Evolutionary conservation across 1,140 invertebrate species (phyloP), one percentile per base, ranked within the genome.

Genomic region (Dolichoris vasculosae): DNA sequence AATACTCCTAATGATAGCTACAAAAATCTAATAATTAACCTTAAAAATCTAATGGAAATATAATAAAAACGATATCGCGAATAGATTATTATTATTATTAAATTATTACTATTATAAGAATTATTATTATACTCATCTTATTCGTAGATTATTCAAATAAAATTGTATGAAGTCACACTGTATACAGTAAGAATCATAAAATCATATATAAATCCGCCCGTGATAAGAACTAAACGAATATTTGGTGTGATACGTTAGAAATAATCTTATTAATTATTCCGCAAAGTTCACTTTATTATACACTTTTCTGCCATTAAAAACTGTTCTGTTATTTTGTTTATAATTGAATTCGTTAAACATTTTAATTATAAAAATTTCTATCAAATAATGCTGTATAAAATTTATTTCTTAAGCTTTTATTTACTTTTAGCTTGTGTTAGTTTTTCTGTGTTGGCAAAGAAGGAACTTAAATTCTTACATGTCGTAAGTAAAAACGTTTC

Each of bases 401-500:
- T 4, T n/a, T 75, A n/a, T 75, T 30, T 75, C 23, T 15, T 75
- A 43, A 40, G 7, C 32, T 43, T 46, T 75, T 75, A 46, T 75
- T 46, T 75, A n/a, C 9, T 40, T 46, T 30, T 75, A 35, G 35
- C 20, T 43, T 43, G 38, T 23, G 15, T 43, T 2, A 40, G 8
- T 40, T n/a, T 73, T 38, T n/a, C n/a, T 75, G 40, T 75, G 11
- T 46, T 15, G 43, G 71, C 71, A 4, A 75, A 75, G n/a, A 75
- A 75, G 43, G 71, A 75, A 75, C 71, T 75, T 6, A n/a, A 43
- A 26, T 26, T 75, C 26, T 30, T 75, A n/a, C 20, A 75, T 30
- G 71, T 75, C 3, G 71, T 75, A 75, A 75, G 71, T 17, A 30
- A 46, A 46, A 75, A 67, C 2, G 15, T 67, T 67, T 35, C 15